Evolutionary conservation across 2,888 invertebrate genomes (phyloP).

Genomic region (Gerosis bhagava): DNA sequence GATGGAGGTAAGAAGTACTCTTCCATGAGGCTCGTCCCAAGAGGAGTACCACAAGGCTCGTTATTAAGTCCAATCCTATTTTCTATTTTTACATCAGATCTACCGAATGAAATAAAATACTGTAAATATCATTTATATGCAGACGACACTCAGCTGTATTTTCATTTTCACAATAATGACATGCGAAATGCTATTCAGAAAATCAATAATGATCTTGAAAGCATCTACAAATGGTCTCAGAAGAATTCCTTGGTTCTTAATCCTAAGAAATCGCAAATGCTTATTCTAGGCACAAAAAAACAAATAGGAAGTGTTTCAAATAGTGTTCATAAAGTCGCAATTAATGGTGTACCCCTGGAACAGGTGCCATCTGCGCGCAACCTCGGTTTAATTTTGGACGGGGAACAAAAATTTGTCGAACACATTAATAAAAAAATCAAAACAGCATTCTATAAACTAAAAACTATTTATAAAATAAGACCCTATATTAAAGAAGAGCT

Average conservation of each 20-base stretch:
- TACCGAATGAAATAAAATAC: background rate
- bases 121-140: constrained; percentile 7
- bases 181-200: background rate
- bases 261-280: constrained; percentile 1
- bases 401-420: constrained; percentile 10
- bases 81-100: background rate
- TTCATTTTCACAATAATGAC: background rate
- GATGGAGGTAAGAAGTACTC: background rate
- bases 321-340: background rate
- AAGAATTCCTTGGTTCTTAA: background rate
- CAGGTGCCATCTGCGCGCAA: background rate
- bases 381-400: constrained; percentile 9
- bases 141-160: background rate
- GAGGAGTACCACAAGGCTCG: constrained; percentile 3
- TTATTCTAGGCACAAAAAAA: constrained; percentile 2
- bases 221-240: constrained; percentile 1
- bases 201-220: background rate
- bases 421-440: constrained; percentile 4
- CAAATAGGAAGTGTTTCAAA: constrained; percentile 1
- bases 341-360: constrained; percentile 1
- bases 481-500: no score
- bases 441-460: constrained; percentile 7
- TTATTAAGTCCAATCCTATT: constrained; percentile 4
- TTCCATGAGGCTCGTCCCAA: background rate
- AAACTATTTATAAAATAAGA: background rate